These are phyloP conservation scores for Strix uralensis DNA, from an alignment of 2,113 vertebrate species.

Conservation along the genomic window DNA sequence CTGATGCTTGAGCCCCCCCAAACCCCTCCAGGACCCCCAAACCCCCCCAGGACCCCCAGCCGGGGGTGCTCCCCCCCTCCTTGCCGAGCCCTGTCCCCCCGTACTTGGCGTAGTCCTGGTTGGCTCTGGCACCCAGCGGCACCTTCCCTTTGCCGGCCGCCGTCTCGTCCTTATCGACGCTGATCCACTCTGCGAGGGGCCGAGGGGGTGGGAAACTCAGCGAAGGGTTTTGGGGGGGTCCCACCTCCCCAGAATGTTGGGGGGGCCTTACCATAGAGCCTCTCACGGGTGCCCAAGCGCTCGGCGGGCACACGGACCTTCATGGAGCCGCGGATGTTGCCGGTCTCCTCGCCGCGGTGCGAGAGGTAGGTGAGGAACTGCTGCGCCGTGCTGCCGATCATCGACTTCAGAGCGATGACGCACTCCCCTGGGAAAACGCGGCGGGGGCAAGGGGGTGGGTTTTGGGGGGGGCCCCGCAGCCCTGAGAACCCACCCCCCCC, in stretches of 20 bases:
- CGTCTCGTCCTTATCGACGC: constrained; percentile 91
- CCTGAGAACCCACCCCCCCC: too few species aligned
- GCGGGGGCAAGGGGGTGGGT: too few species aligned
- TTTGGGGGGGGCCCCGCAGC: too few species aligned
- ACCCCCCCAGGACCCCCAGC: accelerated
- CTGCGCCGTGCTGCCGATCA: constrained; percentile 96
- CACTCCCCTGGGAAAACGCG: constrained; percentile 82
- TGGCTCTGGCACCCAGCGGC: constrained; percentile 69
- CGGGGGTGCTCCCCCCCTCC: background rate
- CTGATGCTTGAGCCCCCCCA: too few species aligned
- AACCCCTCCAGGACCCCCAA: background rate
- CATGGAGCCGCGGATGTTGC: constrained; percentile 96
- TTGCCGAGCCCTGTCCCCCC: background rate
- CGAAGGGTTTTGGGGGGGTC: too few species aligned
- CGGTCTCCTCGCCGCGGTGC: constrained; percentile 93
- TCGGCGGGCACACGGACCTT: constrained; percentile 92
- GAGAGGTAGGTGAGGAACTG: constrained; percentile 96
- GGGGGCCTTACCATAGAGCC: constrained; percentile 87
- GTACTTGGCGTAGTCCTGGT: constrained; percentile 84
- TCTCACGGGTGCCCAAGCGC: constrained; percentile 91
- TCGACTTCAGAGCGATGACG: constrained; percentile 94
- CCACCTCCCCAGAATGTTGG: background rate
- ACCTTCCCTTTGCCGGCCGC: constrained; percentile 84
- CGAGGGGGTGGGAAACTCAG: too few species aligned
- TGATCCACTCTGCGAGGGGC: constrained; percentile 89